These are phyloP conservation scores for Drosophila testacea DNA, from an alignment of 2,888 invertebrate species.

Conservation along the genomic window DNA sequence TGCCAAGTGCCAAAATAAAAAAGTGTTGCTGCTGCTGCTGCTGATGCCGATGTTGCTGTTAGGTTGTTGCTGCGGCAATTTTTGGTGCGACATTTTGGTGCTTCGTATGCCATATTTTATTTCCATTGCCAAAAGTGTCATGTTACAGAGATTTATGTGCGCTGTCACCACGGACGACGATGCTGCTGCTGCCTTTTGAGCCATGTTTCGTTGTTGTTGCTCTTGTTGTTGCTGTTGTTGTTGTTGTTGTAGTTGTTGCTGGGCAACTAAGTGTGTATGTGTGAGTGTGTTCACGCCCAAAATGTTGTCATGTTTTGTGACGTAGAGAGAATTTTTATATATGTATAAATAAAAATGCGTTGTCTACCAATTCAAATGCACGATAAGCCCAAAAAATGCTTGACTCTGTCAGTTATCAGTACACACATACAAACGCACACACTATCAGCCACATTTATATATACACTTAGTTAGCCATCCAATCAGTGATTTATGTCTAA, in stretches of 20 bases:
- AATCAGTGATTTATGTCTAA: constrained; percentile 68
- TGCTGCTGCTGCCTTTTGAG: constrained; percentile 59
- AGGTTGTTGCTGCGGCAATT: constrained; percentile 46
- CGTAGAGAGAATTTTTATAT: constrained; percentile 60
- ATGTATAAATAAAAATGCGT: constrained; percentile 63
- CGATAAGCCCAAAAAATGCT: constrained; percentile 57
- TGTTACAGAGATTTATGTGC: constrained; percentile 85
- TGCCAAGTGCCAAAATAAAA: constrained; percentile 48
- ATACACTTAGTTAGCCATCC: constrained; percentile 37
- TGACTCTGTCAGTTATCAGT: constrained; percentile 67
- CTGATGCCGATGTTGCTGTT: constrained; percentile 35
- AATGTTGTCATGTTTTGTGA: constrained; percentile 75
- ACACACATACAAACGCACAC: constrained; percentile 27
- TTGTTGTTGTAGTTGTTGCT: constrained; percentile 26
- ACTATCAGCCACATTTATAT: constrained; percentile 16
- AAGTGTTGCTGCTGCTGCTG: constrained; percentile 26
- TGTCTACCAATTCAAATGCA: constrained; percentile 76
- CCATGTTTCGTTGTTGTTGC: constrained; percentile 53
- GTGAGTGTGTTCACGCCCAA: constrained; percentile 70
- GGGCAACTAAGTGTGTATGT: constrained; percentile 22
- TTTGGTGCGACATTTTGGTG: constrained; percentile 82
- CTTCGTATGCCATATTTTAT: constrained; percentile 84
- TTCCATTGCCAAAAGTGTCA: constrained; percentile 85
- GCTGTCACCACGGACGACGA: constrained; percentile 73
- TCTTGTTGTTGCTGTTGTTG: constrained; percentile 15